phyloP scores from a whole-genome alignment of 2,113 vertebrate species.

The Callocephalon fimbriatum region DNA sequence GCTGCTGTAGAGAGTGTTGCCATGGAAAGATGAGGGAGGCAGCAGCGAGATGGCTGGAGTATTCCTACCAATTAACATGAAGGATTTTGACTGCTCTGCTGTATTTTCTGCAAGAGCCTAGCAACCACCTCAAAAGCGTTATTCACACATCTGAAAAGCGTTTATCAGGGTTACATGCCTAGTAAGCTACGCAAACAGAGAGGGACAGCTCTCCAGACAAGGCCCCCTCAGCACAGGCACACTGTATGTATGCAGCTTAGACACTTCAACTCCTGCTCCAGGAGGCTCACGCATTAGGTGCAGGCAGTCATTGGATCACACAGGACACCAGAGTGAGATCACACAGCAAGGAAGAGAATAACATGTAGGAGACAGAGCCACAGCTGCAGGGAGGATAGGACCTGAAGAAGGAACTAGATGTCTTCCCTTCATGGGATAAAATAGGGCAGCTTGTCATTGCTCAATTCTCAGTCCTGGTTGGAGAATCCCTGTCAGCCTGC shows the following conservation, averaged over 20 bases:
- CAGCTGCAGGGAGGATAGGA: neutral
- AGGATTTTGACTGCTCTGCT: constrained; percentile 48
- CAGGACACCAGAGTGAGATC: accelerated
- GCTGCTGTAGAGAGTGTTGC: constrained; percentile 41
- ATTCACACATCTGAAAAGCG: neutral
- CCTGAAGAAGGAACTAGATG: neutral
- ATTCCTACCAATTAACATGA: constrained; percentile 43
- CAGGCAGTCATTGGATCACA: neutral
- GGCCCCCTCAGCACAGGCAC: neutral
- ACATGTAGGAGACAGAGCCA: neutral
- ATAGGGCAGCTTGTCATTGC: neutral
- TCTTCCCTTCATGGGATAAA: neutral
- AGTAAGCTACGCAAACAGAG: accelerated
- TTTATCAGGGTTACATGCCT: neutral
- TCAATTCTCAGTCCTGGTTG: neutral
- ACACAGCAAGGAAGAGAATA: neutral
- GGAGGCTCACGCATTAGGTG: neutral
- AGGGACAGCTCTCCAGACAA: neutral
- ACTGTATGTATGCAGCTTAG: neutral
- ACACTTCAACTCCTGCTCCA: neutral
- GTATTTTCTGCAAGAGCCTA: constrained; percentile 20
- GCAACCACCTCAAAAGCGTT: constrained; percentile 35
- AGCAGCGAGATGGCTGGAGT: constrained; percentile 18
- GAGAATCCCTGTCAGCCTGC: neutral
- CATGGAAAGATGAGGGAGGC: constrained; percentile 54